Base-by-base conservation (phyloP, 2,113 vertebrate species). In the Acanthochromis polyacanthus region DNA sequence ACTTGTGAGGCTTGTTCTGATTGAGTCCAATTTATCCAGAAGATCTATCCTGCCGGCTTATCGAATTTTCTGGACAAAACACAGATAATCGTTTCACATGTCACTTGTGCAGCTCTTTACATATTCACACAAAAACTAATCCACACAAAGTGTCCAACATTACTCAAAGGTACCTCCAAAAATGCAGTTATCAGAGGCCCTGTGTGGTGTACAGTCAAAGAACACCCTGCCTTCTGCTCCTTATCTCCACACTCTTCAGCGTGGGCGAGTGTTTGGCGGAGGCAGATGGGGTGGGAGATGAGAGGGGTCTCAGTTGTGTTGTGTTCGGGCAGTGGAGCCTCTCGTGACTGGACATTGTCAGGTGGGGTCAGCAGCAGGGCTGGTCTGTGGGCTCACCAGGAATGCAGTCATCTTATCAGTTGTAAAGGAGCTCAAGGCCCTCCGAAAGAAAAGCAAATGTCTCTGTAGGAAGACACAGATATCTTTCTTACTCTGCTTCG, bases 331-430 rank as follows among this genome's bases (percentile, higher is more conserved):
- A 45, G 81, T 55, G 86, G 81, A 81, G 87, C 89, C 86, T 86
- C 69, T 78, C 50, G 66, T 80, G 86, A 87, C 93, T 94, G 93
- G 93, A 93, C 89, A 94, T 80, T 89, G 91, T 94, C 91, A 93
- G 93, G 84, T 91, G 87, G 87, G 93, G 94, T 93, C 91, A 93
- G 78, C 66, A 10, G 67, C 75, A 65, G 83, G 91, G 80, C 80
- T 67, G 83, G 89, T 59, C 69, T 36, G 71, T 6, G 57, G 70
- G 38, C 75, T 77, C 75, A 73, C 14, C 74, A 92, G 92, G 94
- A 94, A 95, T 94, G 93, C 80, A 43, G 84, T 53, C 45, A 15
- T 78, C 91, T 95, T 94, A 95, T 95, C 94, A 94, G 93, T 83
- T 78, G 88, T 80, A 85, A 72, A 82, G 75, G 73, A 85, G 78